phyloP scores from a whole-genome alignment of 1,140 invertebrate species.

The Cydia strobilella region DNA sequence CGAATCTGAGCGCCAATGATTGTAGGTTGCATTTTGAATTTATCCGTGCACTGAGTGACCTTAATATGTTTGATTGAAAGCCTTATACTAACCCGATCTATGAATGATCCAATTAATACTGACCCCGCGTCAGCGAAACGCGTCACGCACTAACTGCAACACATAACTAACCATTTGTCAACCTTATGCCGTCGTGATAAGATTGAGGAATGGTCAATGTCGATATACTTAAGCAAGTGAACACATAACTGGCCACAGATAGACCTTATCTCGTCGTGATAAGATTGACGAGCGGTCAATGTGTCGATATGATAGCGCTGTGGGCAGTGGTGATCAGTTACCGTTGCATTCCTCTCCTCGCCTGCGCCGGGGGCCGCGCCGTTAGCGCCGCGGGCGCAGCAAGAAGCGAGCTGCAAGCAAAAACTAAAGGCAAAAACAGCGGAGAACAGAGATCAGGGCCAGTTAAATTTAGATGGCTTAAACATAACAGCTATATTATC shows the following conservation, averaged over 20 bases:
- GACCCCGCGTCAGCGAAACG: background rate
- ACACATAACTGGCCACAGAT: no score
- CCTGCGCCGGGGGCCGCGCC: conserved; percentile 10
- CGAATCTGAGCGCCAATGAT: background rate
- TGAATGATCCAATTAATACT: conserved; percentile 1
- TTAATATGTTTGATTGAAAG: background rate
- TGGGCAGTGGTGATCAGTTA: conserved; percentile 5
- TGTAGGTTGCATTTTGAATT: background rate
- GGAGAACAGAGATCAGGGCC: background rate
- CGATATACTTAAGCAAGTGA: no score
- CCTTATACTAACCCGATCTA: background rate
- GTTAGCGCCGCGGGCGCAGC: conserved; percentile 25
- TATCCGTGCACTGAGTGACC: background rate
- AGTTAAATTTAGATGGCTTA: background rate
- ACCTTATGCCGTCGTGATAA: no score
- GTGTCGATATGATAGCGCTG: background rate
- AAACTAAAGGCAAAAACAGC: conserved; percentile 6
- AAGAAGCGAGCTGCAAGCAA: background rate
- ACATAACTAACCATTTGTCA: background rate
- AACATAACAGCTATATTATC: background rate
- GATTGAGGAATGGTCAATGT: no score
- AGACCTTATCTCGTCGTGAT: no score
- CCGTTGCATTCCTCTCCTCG: conserved; percentile 17
- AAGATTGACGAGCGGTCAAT: no score
- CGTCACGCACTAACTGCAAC: background rate